Base-by-base conservation (phyloP, 2,113 vertebrate species). In the Nerophis ophidion region DNA sequence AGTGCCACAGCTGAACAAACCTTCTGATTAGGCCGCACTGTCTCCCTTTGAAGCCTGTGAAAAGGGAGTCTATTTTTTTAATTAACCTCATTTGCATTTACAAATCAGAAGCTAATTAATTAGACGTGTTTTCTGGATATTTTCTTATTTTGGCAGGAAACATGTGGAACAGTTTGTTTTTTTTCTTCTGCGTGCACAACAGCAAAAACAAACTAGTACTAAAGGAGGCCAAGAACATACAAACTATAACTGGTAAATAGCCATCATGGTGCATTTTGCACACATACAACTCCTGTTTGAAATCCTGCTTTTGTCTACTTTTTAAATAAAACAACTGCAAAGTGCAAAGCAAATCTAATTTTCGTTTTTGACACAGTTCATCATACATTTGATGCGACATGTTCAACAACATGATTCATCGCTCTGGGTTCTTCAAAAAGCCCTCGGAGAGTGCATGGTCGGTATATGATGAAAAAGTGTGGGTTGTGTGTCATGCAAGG, bases 91-190 rank as follows among this genome's bases (percentile, higher is more conserved):
- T 90, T 88, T 89, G 84, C 90, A 90, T 90, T 82, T 81, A 82
- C 88, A 90, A 90, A 89, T 89, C 81, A 88, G 81, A 86, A 83
- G 83, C 80, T 89, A 91, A 90, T 90, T 90, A 90, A 87, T 86
- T 71, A 71, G 71, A 82, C 78, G 79, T 50, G 33, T 80, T 87
- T 84, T 82, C 74, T 75, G 63, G 61, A 75, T 61, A 51, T 74
- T 85, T 80, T 79, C 73, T 80, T 51, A 62, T 85, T 85, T 82
- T 74, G 70, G 55, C 66, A 66, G 56, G 46, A 84, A 67, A 36
- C 63, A 63, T 17, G 65, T 58, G 60, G 74, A 79, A 72, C 60
- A 63, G 51, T 76, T 77, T 72, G 50, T 58, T 26, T 26, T 72
- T 53, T 58, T 26, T 26, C 3, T 77, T 62, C 60, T 59, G 71